A percentile compares a stretch with the other conserved stretches of the same genome.
Evolutionary conservation across 1,140 invertebrate species (phyloP).

Genomic region (Cherax quadricarinatus): DNA sequence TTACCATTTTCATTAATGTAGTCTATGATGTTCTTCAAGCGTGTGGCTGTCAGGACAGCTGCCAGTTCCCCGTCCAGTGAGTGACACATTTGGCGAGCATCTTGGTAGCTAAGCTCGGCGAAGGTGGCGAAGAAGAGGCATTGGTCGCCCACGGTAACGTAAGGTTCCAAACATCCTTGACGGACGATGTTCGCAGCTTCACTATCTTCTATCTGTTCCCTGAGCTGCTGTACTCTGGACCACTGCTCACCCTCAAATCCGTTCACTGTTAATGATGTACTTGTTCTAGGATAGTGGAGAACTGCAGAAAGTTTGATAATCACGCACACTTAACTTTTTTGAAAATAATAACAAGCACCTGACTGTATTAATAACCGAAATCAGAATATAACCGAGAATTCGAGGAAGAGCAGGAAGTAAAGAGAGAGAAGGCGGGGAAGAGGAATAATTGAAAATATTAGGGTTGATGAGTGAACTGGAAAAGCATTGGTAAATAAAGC

Average conservation of each 20-base stretch:
- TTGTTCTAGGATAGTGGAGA: too few relatives aligned
- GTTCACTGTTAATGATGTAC: too few relatives aligned
- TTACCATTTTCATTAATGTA: slow-evolving; percentile 8
- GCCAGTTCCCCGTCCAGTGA: slow-evolving; percentile 21
- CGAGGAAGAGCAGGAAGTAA: too few relatives aligned
- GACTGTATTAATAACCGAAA: too few relatives aligned
- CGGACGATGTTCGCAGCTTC: background rate
- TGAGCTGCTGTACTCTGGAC: background rate
- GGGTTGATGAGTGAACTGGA: too few relatives aligned
- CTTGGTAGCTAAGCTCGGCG: background rate
- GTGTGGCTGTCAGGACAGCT: background rate
- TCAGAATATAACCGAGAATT: too few relatives aligned
- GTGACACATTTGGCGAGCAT: slow-evolving; percentile 25
- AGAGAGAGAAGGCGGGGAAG: too few relatives aligned
- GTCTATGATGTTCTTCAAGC: background rate
- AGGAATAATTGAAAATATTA: too few relatives aligned
- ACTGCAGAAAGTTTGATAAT: too few relatives aligned
- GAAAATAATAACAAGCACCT: too few relatives aligned
- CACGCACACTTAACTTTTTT: too few relatives aligned
- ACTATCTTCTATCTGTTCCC: background rate
- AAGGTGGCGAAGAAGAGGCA: slow-evolving; percentile 37
- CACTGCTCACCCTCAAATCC: background rate
- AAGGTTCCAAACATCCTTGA: background rate
- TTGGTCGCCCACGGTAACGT: slow-evolving; percentile 9
- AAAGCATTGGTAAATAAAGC: too few relatives aligned